Conservation (phyloP, 2,113 vertebrate species). For the Myxocyprinus asiaticus region DNA sequence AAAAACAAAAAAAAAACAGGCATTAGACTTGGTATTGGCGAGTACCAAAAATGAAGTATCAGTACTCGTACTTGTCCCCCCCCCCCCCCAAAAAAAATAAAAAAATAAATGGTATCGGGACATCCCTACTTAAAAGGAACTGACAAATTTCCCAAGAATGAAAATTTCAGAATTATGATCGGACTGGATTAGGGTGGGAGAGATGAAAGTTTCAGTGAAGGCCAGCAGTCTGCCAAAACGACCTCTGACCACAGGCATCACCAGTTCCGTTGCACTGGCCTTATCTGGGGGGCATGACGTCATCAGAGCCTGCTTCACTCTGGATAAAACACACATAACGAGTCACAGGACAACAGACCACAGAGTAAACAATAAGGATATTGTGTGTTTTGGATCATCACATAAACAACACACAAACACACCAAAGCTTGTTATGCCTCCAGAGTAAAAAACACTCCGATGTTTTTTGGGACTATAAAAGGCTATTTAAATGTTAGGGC, state of each 20-base stretch:
- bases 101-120: too few species aligned
- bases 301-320: slow-evolving; percentile 27
- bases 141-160: too few species aligned
- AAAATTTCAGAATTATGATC: background rate
- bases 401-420: slow-evolving; percentile 29
- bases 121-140: background rate
- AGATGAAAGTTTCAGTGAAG: slow-evolving; percentile 38
- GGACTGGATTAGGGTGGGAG: slow-evolving; percentile 47
- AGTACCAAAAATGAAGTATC: too few species aligned
- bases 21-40: too few species aligned
- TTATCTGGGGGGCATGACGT: background rate
- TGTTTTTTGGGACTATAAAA: slow-evolving; percentile 24
- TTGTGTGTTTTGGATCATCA: background rate
- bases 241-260: slow-evolving; percentile 25
- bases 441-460: background rate
- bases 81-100: too few species aligned
- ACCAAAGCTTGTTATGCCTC: background rate
- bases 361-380: slow-evolving; percentile 34
- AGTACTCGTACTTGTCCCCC: too few species aligned
- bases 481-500: slow-evolving; percentile 35
- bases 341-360: slow-evolving; percentile 45
- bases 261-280: background rate
- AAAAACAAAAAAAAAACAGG: too few species aligned
- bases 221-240: slow-evolving; percentile 25
- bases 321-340: slow-evolving; percentile 21